Evolutionary conservation across 2,888 invertebrate species (phyloP).

Genomic region (Dasysyrphus albostriatus): DNA sequence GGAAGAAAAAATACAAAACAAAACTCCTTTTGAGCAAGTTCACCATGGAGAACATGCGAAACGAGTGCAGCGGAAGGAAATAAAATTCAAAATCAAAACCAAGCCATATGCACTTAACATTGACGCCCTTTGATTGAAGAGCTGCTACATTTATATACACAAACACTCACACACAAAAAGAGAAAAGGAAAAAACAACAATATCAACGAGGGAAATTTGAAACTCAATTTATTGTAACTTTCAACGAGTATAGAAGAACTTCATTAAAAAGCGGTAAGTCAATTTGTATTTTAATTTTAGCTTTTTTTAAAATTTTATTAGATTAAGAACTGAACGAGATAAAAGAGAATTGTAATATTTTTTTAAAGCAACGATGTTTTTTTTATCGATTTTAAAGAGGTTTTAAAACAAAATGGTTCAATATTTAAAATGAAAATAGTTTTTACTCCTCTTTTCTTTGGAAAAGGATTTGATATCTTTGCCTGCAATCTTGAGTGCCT

Average conservation of each 20-base stretch:
- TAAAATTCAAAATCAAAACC: conserved; percentile 66
- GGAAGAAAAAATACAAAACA: not conserved
- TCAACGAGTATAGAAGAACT: conserved; percentile 50
- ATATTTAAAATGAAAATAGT: not conserved
- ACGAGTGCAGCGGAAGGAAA: conserved; percentile 58
- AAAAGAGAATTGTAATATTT: not conserved
- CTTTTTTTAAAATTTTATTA: conserved; percentile 12
- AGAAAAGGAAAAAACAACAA: conserved; percentile 6
- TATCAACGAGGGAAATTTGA: conserved; percentile 21
- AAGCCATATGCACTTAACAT: conserved; percentile 65
- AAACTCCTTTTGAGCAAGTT: conserved; percentile 22
- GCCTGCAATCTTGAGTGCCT: too few species aligned
- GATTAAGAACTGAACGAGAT: not conserved
- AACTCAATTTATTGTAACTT: conserved; percentile 67
- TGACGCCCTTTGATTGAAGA: conserved; percentile 63
- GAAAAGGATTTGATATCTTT: too few species aligned
- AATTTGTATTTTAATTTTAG: conserved; percentile 44
- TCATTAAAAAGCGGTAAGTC: conserved; percentile 72
- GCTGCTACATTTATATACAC: not conserved
- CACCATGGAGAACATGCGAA: conserved; percentile 28
- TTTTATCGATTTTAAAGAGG: not conserved
- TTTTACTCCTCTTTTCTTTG: not conserved
- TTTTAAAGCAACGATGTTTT: not conserved
- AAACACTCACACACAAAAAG: conserved; percentile 5
- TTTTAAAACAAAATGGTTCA: not conserved